Percentiles rank a stretch among this genome's conserved stretches.
phyloP scores from a whole-genome alignment of 2,113 vertebrate species.

The Trichechus manatus region DNA sequence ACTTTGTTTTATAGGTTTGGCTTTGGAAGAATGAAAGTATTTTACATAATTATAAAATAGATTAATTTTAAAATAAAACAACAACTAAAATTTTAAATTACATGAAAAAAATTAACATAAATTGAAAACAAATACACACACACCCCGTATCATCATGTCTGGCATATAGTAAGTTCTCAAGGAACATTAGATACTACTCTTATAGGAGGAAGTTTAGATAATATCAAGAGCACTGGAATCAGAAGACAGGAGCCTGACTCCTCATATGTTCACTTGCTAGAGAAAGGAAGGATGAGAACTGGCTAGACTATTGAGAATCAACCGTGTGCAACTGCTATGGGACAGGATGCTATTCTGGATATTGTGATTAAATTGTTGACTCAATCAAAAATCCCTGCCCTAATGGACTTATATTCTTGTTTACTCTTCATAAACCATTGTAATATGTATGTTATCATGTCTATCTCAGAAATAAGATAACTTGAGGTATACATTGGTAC shows the following conservation, averaged over 20 bases:
- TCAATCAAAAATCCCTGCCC: not conserved
- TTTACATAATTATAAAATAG: constrained; percentile 1
- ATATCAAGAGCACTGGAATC: not conserved
- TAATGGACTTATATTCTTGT: not conserved
- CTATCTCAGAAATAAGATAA: not conserved
- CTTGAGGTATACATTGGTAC: not conserved
- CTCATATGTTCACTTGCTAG: not conserved
- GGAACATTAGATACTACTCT: not conserved
- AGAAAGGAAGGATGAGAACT: not conserved
- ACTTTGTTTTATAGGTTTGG: not conserved
- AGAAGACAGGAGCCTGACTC: not conserved
- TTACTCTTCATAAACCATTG: not conserved
- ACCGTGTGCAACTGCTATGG: not conserved
- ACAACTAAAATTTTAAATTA: not conserved
- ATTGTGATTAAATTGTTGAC: not conserved
- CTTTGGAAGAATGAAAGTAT: not conserved
- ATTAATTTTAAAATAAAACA: not conserved
- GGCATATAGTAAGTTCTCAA: not conserved
- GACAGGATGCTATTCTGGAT: not conserved
- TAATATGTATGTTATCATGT: not conserved
- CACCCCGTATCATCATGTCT: not conserved
- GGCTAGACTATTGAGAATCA: not conserved
- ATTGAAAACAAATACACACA: not conserved
- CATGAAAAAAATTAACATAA: not conserved
- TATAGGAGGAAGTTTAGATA: not conserved